Base-by-base conservation (phyloP, 2,888 invertebrate species). In the Rhyacophila evoluta region DNA sequence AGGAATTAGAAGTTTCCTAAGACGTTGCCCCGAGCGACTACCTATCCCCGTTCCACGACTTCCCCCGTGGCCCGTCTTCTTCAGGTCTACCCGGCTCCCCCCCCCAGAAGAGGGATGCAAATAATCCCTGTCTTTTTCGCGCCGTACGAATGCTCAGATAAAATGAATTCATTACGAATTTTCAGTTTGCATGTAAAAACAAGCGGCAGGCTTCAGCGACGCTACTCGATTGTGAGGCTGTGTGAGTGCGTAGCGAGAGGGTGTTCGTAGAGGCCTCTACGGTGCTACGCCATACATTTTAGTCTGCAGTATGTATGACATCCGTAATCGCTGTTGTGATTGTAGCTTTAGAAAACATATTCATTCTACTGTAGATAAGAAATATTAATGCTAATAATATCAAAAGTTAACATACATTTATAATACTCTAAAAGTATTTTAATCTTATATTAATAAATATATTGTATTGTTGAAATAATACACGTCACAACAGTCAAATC, bases 1-100 rank as follows among this genome's bases (percentile, higher is more conserved):
- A 85, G 86, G 82, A 81, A 82, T 80, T 82, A 82, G 82, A 82
- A 81, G 80, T 82, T 82, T 80, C 85, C 85, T 84, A 82, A 86
- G 86, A 85, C 86, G 86, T 86, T 86, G 85, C 85, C 86, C 86
- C 86, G 84, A 85, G 85, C 85, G 85, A 86, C 86, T 86, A 86
- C 84, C 83, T 84, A 84, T 84, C 84, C 84, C 84, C 84, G 8
- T 29, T 29, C 69, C 37, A 28, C 27, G 55, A 84, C 81, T 83
- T 84, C 83, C 83, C 71, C 25, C 33, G 55, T 12, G 83, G 84
- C 81, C 83, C 81, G 78, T 83, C 83, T 84, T 82, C 83, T 81
- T n/a, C 72, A 74, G 71, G 36, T 25, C 83, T 82, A 70, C 74
- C 79, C 79, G 83, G 80, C 82, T 72, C 83, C 83, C 77, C 83